phyloP scores from a whole-genome alignment of 2,113 vertebrate genomes.

The Odontesthes bonariensis region DNA sequence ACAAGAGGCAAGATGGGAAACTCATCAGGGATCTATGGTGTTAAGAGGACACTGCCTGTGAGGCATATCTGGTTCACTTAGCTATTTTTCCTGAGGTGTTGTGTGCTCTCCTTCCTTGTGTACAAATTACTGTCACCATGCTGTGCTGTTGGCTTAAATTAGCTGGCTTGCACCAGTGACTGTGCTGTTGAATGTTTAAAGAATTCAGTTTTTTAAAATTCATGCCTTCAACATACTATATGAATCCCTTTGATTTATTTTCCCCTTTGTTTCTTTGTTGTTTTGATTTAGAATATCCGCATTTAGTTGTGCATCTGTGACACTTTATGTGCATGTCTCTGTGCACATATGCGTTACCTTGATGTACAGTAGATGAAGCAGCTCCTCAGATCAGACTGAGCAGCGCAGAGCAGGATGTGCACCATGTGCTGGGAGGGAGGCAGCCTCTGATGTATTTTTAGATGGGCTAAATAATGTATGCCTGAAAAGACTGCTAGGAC shows the following conservation, averaged over 20 bases:
- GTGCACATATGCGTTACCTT: slow-evolving; percentile 38
- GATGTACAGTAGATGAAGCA: slow-evolving; percentile 74
- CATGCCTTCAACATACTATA: not conserved
- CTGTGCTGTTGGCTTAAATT: slow-evolving; percentile 25
- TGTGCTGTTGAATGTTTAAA: slow-evolving; percentile 7
- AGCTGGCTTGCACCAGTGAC: not conserved
- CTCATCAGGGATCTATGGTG: slow-evolving; percentile 46
- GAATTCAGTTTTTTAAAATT: not conserved
- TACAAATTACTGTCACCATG: slow-evolving; percentile 40
- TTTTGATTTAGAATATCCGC: slow-evolving; percentile 22
- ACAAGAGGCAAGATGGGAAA: slow-evolving; percentile 34
- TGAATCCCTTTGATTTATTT: not conserved
- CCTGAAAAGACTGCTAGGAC: slow-evolving; percentile 78
- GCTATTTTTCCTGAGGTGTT: slow-evolving; percentile 48
- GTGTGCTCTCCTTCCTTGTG: slow-evolving; percentile 33
- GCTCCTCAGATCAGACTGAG: slow-evolving; percentile 62
- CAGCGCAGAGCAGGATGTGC: slow-evolving; percentile 64
- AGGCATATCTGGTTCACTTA: slow-evolving; percentile 53
- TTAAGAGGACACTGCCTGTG: slow-evolving; percentile 41
- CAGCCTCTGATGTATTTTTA: slow-evolving; percentile 84
- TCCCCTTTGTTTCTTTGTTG: slow-evolving; percentile 2
- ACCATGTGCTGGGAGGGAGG: slow-evolving; percentile 69
- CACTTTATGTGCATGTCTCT: slow-evolving; percentile 11
- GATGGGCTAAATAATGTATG: slow-evolving; percentile 83
- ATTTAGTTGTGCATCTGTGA: slow-evolving; percentile 25